Evolutionary conservation across 2,888 invertebrate species (phyloP), one percentile per base, ranked within the genome.

Genomic region (Adelognathus sp.): DNA sequence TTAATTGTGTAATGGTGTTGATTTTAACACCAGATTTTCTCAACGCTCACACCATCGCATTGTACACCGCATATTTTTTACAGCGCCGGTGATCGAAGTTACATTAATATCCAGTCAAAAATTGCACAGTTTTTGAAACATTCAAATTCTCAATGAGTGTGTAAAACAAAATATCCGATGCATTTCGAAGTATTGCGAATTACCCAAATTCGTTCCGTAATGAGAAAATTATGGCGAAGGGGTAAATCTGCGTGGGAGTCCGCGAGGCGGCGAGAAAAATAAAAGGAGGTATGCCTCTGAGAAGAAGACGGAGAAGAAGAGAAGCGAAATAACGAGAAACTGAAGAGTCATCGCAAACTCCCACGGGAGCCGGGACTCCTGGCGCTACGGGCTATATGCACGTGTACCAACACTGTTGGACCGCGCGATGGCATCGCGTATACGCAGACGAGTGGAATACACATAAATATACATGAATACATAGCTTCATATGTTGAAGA

Each of bases 391-490:
- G 24, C 46, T 21, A 46, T 46, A 41, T 24, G 60, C 39, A 39
- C n/a, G 60, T n/a, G 60, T 60, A 58, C 33, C 24, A 21, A 60
- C 36, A 60, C 60, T 36, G 27, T 41, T 14, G 6, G 16, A 44
- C 41, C 24, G n/a, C 27, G 14, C n/a, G 14, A 56, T 18, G 31
- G 16, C 6, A 29, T 31, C n/a, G 39, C 24, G 7, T 14, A 41
- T n/a, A 36, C 41, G 41, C 24, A 14, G 41, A 60, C 36, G 36
- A 33, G 64, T 7, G 24, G 50, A 50, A 64, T 64, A 64, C 21
- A 54, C 29, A 54, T 54, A 54, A 54, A 54, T 54, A 54, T 29
- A 54, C 54, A 29, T 54, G 29, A 14, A 54, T 29, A 54, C 29
- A 29, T 54, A 54, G 46, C 46, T 46, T 46, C 46, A 21, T 46